These are phyloP conservation scores for Silurus meridionalis DNA, from an alignment of 2,113 vertebrate genomes.

Conservation along the genomic window DNA sequence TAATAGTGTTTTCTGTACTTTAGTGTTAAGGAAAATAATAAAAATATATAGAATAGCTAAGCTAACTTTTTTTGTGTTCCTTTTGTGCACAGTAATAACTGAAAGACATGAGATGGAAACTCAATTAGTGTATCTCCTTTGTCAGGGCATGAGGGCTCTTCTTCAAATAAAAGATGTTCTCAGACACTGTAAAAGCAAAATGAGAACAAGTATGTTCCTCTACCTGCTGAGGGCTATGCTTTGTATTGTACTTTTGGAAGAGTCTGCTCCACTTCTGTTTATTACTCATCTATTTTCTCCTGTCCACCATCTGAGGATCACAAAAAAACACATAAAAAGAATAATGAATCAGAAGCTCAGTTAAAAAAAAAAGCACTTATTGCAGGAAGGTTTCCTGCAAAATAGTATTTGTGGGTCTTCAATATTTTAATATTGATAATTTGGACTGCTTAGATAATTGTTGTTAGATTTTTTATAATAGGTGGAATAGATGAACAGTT, in stretches of 20 bases:
- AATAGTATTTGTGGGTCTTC: neutral
- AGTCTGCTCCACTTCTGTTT: slow-evolving; percentile 19
- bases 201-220: slow-evolving; percentile 36
- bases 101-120: slow-evolving; percentile 50
- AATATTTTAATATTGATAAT: neutral
- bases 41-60: neutral
- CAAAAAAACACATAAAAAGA: slow-evolving; percentile 1
- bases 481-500: neutral
- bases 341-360: slow-evolving; percentile 16
- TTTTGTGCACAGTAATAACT: slow-evolving; percentile 4
- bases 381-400: neutral
- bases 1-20: neutral
- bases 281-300: slow-evolving; percentile 40
- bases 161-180: slow-evolving; percentile 42
- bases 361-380: neutral
- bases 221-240: slow-evolving; percentile 33
- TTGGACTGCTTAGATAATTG: neutral
- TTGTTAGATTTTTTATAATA: slow-evolving; percentile 7
- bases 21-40: neutral
- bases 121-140: slow-evolving; percentile 47
- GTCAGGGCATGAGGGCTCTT: slow-evolving; percentile 23
- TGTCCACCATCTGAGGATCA: slow-evolving; percentile 32
- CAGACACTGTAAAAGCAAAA: slow-evolving; percentile 39
- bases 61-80: neutral
- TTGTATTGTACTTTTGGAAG: slow-evolving; percentile 5